Evolutionary conservation across 2,113 vertebrate genomes (phyloP), one percentile per base, ranked within the genome.

Genomic region (Brienomyrus longianalis): DNA sequence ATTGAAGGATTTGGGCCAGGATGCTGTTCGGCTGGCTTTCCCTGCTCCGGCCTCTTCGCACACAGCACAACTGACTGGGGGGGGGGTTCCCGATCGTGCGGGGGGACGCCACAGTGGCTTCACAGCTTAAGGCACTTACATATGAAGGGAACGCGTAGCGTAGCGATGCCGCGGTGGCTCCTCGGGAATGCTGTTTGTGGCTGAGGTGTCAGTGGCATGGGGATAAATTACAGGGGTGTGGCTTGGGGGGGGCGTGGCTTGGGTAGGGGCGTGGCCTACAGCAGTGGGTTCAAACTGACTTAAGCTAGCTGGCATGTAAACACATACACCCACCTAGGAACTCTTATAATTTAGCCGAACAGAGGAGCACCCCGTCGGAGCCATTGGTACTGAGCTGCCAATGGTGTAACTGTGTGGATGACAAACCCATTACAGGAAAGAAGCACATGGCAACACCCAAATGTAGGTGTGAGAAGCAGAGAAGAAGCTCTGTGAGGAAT

Each of bases 101-200:
- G 54, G 66, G 31, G 47, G 66, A 70, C 3, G 62, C 59, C 84
- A 3, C 6, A 7, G 39, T 83, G 84, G 84, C 47, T 27, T 27
- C 47, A 51, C 47, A 48, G 48, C 5, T 86, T 86, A 86, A 86
- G 85, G 85, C 85, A 86, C 85, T 86, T 86, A 86, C 27, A 48
- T 86, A 35, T 7, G 27, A 35, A 39, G 17, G 17, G 85, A 35
- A 35, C 8, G 50, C 27, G 27, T 17, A 35, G 5, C 48, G 47
- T 27, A 19, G 48, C n/a, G n/a, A 54, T 27, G 13, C 13, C n/a
- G 48, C n/a, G 21, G 10, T 6, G n/a, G 17, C 39, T 84, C 70
- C n/a, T 31, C 9, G 9, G 39, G 31, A 80, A 83, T 19, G 70
- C 27, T 5, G 31, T 5, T 27, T n/a, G 15, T 9, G 35, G 77